Conservation (phyloP, 2,888 invertebrate species). For the Drosophila birchii region DNA sequence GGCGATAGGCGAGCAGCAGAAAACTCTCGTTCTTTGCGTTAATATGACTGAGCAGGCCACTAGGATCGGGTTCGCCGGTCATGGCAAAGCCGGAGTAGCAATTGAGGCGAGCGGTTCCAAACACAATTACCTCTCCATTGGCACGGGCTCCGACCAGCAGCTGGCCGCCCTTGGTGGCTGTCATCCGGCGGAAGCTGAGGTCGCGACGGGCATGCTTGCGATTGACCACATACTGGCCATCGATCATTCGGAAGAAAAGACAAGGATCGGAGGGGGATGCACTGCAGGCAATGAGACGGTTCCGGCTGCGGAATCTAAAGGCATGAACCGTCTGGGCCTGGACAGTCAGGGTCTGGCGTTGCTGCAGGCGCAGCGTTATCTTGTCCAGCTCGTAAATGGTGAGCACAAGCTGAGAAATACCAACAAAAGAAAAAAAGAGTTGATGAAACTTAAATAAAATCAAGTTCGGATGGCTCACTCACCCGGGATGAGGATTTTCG, state of each 20-base stretch:
- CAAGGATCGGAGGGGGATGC: constrained; percentile 50
- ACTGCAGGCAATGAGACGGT: constrained; percentile 76
- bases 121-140: constrained; percentile 73
- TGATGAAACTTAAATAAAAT: not conserved
- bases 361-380: constrained; percentile 57
- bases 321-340: constrained; percentile 63
- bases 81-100: constrained; percentile 76
- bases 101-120: constrained; percentile 75
- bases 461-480: not conserved
- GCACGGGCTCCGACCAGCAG: constrained; percentile 71
- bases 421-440: fast-evolving
- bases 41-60: constrained; percentile 62
- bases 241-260: constrained; percentile 74
- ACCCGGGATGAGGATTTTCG: constrained; percentile 69
- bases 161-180: constrained; percentile 53
- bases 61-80: constrained; percentile 54
- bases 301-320: constrained; percentile 69
- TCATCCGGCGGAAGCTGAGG: constrained; percentile 70
- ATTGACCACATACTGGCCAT: constrained; percentile 74
- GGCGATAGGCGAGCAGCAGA: constrained; percentile 67
- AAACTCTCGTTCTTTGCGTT: constrained; percentile 71
- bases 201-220: constrained; percentile 66
- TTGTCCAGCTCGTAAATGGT: constrained; percentile 67
- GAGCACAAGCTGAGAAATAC: constrained; percentile 68
- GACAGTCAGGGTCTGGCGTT: constrained; percentile 73